Base-by-base conservation (phyloP, 1,140 invertebrate genomes). In the Rhyacophila brunnea region DNA sequence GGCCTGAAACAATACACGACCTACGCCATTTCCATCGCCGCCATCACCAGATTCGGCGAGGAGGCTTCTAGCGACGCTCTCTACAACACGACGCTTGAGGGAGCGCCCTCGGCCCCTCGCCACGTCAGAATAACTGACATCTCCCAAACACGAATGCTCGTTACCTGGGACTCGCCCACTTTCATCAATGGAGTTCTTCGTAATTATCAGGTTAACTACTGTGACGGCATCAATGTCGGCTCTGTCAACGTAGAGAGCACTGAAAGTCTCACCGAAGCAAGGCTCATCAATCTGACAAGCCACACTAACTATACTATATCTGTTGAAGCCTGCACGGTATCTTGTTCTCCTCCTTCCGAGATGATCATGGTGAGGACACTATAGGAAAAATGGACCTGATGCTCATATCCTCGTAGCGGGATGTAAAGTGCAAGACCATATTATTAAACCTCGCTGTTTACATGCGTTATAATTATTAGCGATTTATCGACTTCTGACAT, bases 1-100 rank as follows among this genome's bases (percentile, higher is more conserved):
- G 71, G 75, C 28, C 71, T 95, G 32, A 81, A 82, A 53, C 91
- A 92, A 3, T 93, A 86, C 68, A 91, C 87, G 5, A 85, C 86
- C 0, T 95, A 95, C 69, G 85, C 81, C 67, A 75, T 95, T 5
- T 81, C 80, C 3, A 81, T 94, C 17, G 75, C 87, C 10, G 85
- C 92, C 46, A 80, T 86, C 49, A 93, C 89, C 1, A 84, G 81
- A 60, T 82, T 83, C 66, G 89, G 87, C 1, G 80, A 87, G 69
- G 88, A 89, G 14, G 80, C 85, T 20, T 74, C 78, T 58, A 92
- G 89, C 73, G 81, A 88, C 67, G 76, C 81, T 2, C 69, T 87
- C 2, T 78, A 77, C 42, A 83, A 88, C 20, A 86, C 84, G 9
- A 95, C 92, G 0, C 72, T 84, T 13, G 89, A 94, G 81, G 90